A percentile compares a stretch with the other conserved stretches of the same genome.
These are phyloP conservation scores for Scopus umbretta DNA, from an alignment of 2,113 vertebrate species.

Conservation along the genomic window DNA sequence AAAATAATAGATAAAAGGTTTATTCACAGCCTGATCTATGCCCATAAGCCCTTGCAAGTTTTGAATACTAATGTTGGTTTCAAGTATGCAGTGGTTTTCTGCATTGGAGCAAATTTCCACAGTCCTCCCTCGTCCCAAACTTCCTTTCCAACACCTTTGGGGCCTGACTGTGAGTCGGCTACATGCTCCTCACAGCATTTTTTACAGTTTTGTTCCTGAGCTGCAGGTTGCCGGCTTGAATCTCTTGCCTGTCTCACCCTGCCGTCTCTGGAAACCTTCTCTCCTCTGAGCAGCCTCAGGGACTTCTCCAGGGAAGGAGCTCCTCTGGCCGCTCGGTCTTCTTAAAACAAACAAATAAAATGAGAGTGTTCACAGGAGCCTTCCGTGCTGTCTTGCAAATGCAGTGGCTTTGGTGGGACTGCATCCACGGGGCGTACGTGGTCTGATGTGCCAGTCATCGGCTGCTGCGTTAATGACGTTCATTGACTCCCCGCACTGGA, in stretches of 20 bases:
- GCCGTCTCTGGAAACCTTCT: not conserved
- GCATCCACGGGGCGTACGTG: fast-evolving
- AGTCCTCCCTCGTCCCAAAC: fast-evolving
- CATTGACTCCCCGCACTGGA: not conserved
- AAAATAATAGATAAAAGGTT: not conserved
- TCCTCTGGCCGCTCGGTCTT: not conserved
- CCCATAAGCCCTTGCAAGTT: not conserved
- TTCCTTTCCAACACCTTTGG: not conserved
- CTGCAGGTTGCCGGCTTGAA: not conserved
- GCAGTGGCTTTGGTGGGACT: not conserved
- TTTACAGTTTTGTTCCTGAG: not conserved
- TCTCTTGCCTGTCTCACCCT: not conserved
- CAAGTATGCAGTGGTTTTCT: not conserved
- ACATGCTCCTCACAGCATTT: not conserved
- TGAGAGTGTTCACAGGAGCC: not conserved
- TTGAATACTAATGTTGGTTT: not conserved
- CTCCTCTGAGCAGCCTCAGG: not conserved
- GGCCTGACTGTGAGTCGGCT: not conserved
- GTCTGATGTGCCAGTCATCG: not conserved
- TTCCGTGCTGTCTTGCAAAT: not conserved
- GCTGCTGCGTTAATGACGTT: not conserved
- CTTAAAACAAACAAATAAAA: not conserved
- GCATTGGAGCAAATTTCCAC: not conserved
- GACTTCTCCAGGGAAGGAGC: not conserved
- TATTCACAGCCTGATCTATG: not conserved